Percentiles rank a stretch among this genome's conserved stretches.
These are phyloP conservation scores for Drosophila oshimai DNA, from an alignment of 1,140 invertebrate species.

Conservation along the genomic window DNA sequence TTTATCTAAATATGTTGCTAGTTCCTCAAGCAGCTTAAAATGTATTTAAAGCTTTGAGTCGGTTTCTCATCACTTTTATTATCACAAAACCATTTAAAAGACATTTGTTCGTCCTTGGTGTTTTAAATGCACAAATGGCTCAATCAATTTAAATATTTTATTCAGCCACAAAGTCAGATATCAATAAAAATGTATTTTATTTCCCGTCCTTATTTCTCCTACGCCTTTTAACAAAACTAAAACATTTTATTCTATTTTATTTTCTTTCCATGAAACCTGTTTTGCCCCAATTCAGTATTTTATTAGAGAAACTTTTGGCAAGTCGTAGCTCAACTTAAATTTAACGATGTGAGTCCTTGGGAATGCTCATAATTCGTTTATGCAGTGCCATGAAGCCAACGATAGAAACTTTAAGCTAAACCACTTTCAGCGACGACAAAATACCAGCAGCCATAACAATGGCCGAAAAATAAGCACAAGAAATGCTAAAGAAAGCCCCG, in stretches of 20 bases:
- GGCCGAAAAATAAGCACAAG: constrained; percentile 24
- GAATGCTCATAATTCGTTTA: constrained; percentile 22
- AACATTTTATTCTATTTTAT: too few relatives aligned
- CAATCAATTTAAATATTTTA: constrained; percentile 15
- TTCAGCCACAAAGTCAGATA: neutral
- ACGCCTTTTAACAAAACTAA: neutral
- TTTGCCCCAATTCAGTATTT: neutral
- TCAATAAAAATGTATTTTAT: neutral
- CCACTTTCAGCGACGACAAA: constrained; percentile 28
- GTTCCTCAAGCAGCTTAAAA: too few relatives aligned
- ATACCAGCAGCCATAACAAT: constrained; percentile 14
- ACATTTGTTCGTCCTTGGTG: neutral
- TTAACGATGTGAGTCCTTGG: constrained; percentile 3
- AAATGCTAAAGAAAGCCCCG: constrained; percentile 34
- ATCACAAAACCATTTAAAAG: neutral
- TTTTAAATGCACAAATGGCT: neutral
- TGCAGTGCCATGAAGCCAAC: too few relatives aligned
- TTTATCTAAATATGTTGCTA: too few relatives aligned
- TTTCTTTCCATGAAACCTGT: too few relatives aligned
- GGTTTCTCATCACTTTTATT: neutral
- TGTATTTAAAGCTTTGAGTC: too few relatives aligned
- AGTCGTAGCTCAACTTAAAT: constrained; percentile 2
- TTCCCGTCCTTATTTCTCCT: neutral
- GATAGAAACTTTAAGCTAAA: constrained; percentile 35
- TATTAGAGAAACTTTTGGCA: neutral